Evolutionary conservation across 2,888 invertebrate genomes (phyloP).

Genomic region (Aelia acuminata): DNA sequence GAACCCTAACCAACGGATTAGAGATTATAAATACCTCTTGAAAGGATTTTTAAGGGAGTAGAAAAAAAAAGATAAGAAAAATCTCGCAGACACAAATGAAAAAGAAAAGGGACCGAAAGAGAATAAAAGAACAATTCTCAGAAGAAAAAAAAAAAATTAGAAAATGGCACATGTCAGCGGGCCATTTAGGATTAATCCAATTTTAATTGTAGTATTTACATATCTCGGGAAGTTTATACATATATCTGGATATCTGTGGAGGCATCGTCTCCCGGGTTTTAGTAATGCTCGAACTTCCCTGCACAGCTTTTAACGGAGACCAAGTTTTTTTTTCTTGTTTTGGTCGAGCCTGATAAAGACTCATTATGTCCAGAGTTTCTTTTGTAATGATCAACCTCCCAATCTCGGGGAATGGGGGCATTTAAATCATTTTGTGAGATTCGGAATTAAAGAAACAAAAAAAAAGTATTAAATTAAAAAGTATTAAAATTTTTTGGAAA

Average conservation of each 20-base stretch:
- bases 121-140: slow-evolving; percentile 8
- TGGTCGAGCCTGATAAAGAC: slow-evolving; percentile 30
- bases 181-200: slow-evolving; percentile 60
- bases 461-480: slow-evolving; percentile 27
- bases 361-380: slow-evolving; percentile 54
- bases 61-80: not conserved
- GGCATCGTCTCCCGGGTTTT: slow-evolving; percentile 11
- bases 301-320: slow-evolving; percentile 51
- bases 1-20: not conserved
- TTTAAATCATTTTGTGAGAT: slow-evolving; percentile 43
- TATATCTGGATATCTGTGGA: not conserved
- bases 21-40: slow-evolving; percentile 46
- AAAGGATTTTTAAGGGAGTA: slow-evolving; percentile 16
- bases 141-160: slow-evolving; percentile 32
- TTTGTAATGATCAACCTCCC: slow-evolving; percentile 51
- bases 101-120: not conserved
- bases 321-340: not conserved
- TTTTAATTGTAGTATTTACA: slow-evolving; percentile 62
- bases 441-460: not conserved
- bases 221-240: slow-evolving; percentile 47
- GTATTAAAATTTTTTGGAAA: slow-evolving; percentile 15
- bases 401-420: not conserved
- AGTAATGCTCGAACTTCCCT: slow-evolving; percentile 33
- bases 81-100: not conserved
- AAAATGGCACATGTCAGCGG: slow-evolving; percentile 60